Conservation (phyloP, 2,797 vertebrate genomes). For the Acanthurus tractus region DNA sequence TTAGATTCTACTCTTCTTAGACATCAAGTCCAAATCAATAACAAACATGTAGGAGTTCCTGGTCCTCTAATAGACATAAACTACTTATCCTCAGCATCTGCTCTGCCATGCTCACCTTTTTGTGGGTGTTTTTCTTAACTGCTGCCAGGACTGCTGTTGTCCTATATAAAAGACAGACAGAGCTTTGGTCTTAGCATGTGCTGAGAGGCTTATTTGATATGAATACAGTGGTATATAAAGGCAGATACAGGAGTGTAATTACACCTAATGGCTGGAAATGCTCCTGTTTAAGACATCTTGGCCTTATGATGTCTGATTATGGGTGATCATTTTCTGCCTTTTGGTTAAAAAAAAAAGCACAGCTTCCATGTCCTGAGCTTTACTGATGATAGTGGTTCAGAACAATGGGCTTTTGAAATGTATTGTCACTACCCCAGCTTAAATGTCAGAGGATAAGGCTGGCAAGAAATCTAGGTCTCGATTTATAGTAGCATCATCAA, state of each 20-base stretch:
- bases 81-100: conserved; percentile 62
- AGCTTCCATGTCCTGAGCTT: conserved; percentile 74
- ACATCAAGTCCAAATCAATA: conserved; percentile 75
- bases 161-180: conserved; percentile 58
- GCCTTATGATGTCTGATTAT: conserved; percentile 82
- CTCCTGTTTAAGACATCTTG: conserved; percentile 84
- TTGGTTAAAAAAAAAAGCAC: conserved; percentile 76
- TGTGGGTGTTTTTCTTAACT: conserved; percentile 72
- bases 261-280: conserved; percentile 84
- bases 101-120: conserved; percentile 52
- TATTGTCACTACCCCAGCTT: conserved; percentile 76
- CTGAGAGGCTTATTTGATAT: conserved; percentile 74
- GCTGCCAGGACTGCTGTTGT: conserved; percentile 70
- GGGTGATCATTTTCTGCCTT: conserved; percentile 83
- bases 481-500: conserved; percentile 53
- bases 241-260: conserved; percentile 81
- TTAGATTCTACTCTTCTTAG: conserved; percentile 67
- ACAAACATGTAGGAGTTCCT: conserved; percentile 65
- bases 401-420: conserved; percentile 86
- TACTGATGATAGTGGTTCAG: conserved; percentile 82
- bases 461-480: conserved; percentile 64
- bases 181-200: conserved; percentile 59
- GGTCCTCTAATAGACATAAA: conserved; percentile 61
- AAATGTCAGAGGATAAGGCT: conserved; percentile 73
- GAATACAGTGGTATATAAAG: conserved; percentile 79